Evolutionary conservation across 2,113 vertebrate species (phyloP), one percentile per base, ranked within the genome.

Genomic region (Scortum barcoo): DNA sequence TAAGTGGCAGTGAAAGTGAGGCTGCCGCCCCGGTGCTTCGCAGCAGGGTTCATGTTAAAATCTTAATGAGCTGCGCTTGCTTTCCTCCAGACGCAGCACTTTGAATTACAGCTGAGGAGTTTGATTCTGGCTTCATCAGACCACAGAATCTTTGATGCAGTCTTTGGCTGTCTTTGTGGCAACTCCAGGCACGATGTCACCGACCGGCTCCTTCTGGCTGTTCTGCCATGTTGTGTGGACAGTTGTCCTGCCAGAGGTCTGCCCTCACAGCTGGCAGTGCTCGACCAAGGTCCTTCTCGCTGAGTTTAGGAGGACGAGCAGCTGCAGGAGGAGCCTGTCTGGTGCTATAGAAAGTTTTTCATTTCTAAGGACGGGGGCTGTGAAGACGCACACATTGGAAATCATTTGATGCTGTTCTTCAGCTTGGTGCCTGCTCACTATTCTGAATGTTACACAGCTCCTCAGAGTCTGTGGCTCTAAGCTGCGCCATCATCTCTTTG

Each of bases 61-160:
- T 82, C 51, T 92, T 84, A 60, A 89, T 86, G 74, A 81, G 70
- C 73, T 70, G 74, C 0, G 36, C n/a, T 67, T 38, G 71, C 66
- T 85, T 60, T 72, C 54, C n/a, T 78, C 53, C 51, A 77, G 44
- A 85, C 2, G 1, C 20, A 46, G 19, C 66, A 67, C 65, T 88
- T 83, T 86, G 75, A 78, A 73, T 79, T 72, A 68, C 60, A 88
- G 54, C 68, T 51, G 38, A 60, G 44, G 46, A 78, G 70, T 60
- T 67, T 70, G 69, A 88, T 79, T 72, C 54, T 30, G 48, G 46
- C 53, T 76, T 79, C 30, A 53, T 70, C 26, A 38, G 63, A 56
- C 36, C 40, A 50, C 26, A 66, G 30, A 28, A 70, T 56, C 50
- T 88, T 85, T 83, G 26, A 79, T 69, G 51, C 30, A 46, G 22